Conservation (phyloP, 1,140 invertebrate genomes). For the Elysia chlorotica region DNA sequence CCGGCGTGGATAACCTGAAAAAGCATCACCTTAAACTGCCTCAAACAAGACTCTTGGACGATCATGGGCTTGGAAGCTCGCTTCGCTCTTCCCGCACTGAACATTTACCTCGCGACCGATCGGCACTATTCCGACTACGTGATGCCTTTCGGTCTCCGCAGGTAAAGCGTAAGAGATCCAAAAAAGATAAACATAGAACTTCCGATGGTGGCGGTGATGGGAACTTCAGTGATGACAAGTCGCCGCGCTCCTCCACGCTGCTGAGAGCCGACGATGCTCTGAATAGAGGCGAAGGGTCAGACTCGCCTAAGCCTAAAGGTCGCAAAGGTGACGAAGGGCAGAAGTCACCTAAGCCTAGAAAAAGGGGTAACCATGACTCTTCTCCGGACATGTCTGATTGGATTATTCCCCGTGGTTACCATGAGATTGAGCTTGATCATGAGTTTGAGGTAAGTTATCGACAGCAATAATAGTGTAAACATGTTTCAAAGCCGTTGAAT, state of each 20-base stretch:
- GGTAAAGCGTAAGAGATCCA: not conserved
- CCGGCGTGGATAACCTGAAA: not conserved
- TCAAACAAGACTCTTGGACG: not conserved
- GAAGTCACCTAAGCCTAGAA: not conserved
- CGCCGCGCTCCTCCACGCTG: no score
- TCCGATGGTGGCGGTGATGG: no score
- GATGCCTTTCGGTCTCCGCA: conserved; percentile 11
- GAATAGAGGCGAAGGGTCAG: not conserved
- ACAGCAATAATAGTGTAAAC: no score
- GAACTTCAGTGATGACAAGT: no score
- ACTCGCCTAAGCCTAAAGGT: not conserved
- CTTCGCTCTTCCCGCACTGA: not conserved
- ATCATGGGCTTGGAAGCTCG: not conserved
- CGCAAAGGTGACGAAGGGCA: not conserved
- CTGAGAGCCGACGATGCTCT: no score
- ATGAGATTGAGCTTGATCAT: not conserved
- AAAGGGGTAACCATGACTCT: not conserved
- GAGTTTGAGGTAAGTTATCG: conserved; percentile 23
- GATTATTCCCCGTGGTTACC: not conserved
- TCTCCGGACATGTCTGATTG: conserved; percentile 1
- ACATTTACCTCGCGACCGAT: no score
- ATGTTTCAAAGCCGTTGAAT: no score
- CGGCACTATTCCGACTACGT: not conserved
- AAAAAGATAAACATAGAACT: no score
- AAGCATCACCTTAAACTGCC: not conserved